Evolutionary conservation across 2,113 vertebrate species (phyloP), one percentile per base, ranked within the genome.

Genomic region (Cettia cetti): DNA sequence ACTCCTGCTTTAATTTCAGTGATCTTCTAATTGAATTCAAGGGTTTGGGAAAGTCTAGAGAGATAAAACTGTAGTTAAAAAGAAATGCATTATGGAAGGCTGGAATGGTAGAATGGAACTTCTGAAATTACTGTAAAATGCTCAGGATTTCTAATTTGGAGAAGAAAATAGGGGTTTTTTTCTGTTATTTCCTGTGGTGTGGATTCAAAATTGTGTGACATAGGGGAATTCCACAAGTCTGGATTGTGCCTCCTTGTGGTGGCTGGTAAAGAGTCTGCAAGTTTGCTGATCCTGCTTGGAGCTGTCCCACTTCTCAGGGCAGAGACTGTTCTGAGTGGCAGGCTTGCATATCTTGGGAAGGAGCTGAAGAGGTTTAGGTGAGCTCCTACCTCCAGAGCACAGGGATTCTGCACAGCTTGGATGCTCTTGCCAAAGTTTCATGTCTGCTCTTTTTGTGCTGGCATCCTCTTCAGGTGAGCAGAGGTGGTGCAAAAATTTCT

Each of bases 11-110:
- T 83, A 59, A 68, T 91, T 86, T 91, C 20, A 82, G 61, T 91
- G 86, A 54, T 89, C 54, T 89, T 84, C 40, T 96, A 68, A 86
- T 94, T 91, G 63, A 86, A 84, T 86, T 84, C 28, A n/a, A 84
- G 45, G 40, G 44, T 60, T 94, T 85, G 23, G 31, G 28, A 52
- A 90, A 84, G 39, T 37, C 57, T 78, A n/a, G 63, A n/a, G 63
- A 94, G 69, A 53, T 89, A 78, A 86, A 90, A 83, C n/a, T 53
- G 22, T 28, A 59, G 44, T 84, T 93, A 50, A 74, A 77, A 92
- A 88, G 74, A 86, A 83, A n/a, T 52, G 4, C 16, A 2, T 75
- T 76, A 23, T 64, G 28, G 70, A 86, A 71, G 60, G 35, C 52
- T n/a, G 9, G 27, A 24, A 64, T 64, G 27, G 18, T 81, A 33